phyloP scores from a whole-genome alignment of 2,888 invertebrate species.

The Thalpophila matura region DNA sequence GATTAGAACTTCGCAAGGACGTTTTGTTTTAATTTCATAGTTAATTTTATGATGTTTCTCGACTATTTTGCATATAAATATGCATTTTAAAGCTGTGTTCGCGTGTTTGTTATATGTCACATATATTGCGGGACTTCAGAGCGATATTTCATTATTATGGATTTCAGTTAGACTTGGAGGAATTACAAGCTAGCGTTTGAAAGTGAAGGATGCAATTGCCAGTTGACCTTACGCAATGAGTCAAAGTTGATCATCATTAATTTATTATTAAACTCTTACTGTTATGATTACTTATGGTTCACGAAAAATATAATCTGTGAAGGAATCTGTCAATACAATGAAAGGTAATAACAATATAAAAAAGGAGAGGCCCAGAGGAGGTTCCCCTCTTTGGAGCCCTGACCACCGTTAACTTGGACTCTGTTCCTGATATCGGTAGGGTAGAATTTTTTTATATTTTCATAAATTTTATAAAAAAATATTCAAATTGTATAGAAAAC shows the following conservation, averaged over 20 bases:
- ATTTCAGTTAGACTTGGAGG: slow-evolving; percentile 43
- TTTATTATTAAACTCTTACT: background rate
- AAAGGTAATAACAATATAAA: background rate
- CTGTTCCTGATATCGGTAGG: no score
- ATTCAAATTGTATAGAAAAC: no score
- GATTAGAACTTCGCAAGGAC: slow-evolving; percentile 76
- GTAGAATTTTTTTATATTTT: no score
- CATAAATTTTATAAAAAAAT: no score
- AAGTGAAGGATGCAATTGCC: slow-evolving; percentile 25
- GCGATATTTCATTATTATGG: slow-evolving; percentile 49
- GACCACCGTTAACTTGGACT: no score
- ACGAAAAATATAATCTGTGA: no score
- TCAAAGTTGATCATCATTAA: background rate
- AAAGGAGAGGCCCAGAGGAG: no score
- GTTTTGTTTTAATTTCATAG: slow-evolving; percentile 69
- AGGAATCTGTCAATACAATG: no score
- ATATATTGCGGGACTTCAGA: slow-evolving; percentile 42
- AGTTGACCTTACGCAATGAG: background rate
- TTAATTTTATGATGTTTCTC: slow-evolving; percentile 66
- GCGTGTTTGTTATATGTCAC: slow-evolving; percentile 66
- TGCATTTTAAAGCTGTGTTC: slow-evolving; percentile 59
- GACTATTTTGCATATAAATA: slow-evolving; percentile 63
- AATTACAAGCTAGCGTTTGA: slow-evolving; percentile 19
- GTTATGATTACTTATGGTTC: background rate
- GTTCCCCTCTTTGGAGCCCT: no score